These are phyloP conservation scores for Cephus spinipes DNA, from an alignment of 2,888 invertebrate species.

Conservation along the genomic window DNA sequence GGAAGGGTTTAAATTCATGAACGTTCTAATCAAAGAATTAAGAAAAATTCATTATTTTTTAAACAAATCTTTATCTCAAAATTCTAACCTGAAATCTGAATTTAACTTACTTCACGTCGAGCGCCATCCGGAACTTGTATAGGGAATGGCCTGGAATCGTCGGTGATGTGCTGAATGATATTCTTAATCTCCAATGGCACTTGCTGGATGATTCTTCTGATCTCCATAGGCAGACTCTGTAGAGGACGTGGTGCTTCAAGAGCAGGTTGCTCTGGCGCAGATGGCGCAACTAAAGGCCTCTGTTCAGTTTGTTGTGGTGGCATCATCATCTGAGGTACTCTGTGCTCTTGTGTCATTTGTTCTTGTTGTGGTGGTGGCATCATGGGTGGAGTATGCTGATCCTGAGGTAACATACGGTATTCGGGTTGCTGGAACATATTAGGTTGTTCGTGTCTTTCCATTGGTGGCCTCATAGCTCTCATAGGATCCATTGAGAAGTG, in stretches of 20 bases:
- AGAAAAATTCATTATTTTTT: background rate
- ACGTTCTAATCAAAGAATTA: conserved; percentile 32
- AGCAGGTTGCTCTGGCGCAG: conserved; percentile 36
- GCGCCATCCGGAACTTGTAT: conserved; percentile 51
- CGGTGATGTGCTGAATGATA: conserved; percentile 58
- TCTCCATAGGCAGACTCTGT: conserved; percentile 61
- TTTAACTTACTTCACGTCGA: conserved; percentile 50
- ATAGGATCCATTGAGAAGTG: conserved; percentile 70
- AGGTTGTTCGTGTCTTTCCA: conserved; percentile 54
- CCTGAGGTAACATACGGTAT: conserved; percentile 38
- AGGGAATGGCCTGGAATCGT: conserved; percentile 47
- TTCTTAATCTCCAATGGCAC: conserved; percentile 59
- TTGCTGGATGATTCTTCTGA: conserved; percentile 57
- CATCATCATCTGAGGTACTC: conserved; percentile 49
- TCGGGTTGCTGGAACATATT: conserved; percentile 29
- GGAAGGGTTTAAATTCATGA: conserved; percentile 59
- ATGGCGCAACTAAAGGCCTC: conserved; percentile 36
- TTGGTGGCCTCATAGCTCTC: conserved; percentile 69
- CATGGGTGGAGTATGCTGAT: conserved; percentile 46
- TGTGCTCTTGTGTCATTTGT: conserved; percentile 46
- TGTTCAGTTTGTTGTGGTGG: conserved; percentile 46
- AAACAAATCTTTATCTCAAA: background rate
- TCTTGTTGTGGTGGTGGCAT: conserved; percentile 31
- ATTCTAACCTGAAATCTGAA: background rate
- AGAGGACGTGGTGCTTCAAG: conserved; percentile 57